Base-by-base conservation (phyloP, 2,888 invertebrate species). In the Zootermopsis nevadensis region DNA sequence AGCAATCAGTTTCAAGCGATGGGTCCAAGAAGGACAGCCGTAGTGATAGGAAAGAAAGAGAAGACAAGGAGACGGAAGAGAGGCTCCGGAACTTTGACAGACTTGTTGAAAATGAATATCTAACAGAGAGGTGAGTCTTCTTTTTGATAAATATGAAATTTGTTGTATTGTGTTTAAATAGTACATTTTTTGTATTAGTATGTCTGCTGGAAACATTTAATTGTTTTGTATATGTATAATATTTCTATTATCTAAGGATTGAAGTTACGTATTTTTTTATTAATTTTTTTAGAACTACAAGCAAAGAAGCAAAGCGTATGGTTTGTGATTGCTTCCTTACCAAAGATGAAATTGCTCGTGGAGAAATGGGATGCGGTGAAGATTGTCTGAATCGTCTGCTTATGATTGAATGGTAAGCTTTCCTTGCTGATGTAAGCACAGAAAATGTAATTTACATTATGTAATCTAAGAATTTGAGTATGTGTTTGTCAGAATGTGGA, bases 321-420 rank as follows among this genome's bases (percentile, higher is more conserved):
- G 93, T 95, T 48, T 99, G 99, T 90, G 99, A 99, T 90, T 99
- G 99, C 89, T 95, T 96, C 88, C 92, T 98, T 86, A 96, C 96
- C 82, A 94, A 95, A 88, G 98, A 98, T 86, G 99, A 99, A 88
- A 92, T 96, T 85, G 93, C 93, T 69, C 91, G 94, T 83, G 97
- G 97, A 0, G 95, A 96, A 88, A 89, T 93, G 85, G 98, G 97
- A 19, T 99, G 99, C 89, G 98, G 97, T 0, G 97, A 98, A 88
- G 98, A 98, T 90, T 99, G 99, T 90, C 93, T 99, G 55, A 99
- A 99, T 91, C 94, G 98, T 88, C 92, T 99, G 88, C 93, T 99
- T n/a, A 97, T 98, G 95, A 98, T 99, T 88, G 99, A 99, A 93
- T 99, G 98, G 97, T 97, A 91, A 90, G 89, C 87, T 8, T 60